These are phyloP conservation scores for Drosophila triauraria DNA, from an alignment of 1,140 invertebrate genomes.

Conservation along the genomic window DNA sequence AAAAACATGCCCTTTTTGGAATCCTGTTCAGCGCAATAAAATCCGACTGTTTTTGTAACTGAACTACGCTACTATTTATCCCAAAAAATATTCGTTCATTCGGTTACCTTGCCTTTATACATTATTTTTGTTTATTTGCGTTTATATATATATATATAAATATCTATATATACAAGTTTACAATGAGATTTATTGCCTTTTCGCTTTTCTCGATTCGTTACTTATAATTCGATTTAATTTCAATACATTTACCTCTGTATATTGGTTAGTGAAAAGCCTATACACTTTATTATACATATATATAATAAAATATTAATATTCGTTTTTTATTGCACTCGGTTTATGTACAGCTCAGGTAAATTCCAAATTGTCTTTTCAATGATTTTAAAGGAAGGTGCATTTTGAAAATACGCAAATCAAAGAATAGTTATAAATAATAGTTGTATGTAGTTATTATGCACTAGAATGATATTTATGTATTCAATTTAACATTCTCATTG, in stretches of 20 bases:
- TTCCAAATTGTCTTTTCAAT: neutral
- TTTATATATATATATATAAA: conserved; percentile 77
- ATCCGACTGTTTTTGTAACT: too few species aligned
- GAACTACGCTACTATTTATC: too few species aligned
- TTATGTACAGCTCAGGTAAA: conserved; percentile 61
- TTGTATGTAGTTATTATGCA: conserved; percentile 5
- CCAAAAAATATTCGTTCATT: neutral
- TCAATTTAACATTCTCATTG: conserved; percentile 29
- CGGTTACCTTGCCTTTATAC: conserved; percentile 44
- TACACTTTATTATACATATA: conserved; percentile 10
- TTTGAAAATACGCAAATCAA: neutral
- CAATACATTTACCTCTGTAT: conserved; percentile 38
- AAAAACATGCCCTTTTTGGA: too few species aligned
- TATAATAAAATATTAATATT: conserved; percentile 55
- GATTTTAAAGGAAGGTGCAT: neutral
- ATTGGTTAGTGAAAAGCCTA: conserved; percentile 30
- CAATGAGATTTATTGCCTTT: conserved; percentile 67
- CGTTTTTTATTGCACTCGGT: conserved; percentile 59
- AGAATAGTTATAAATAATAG: neutral
- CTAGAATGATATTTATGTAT: conserved; percentile 27
- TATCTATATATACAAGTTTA: conserved; percentile 77
- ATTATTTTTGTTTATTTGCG: conserved; percentile 73
- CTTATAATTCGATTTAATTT: conserved; percentile 53
- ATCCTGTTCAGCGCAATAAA: too few species aligned
- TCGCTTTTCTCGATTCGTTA: conserved; percentile 49